phyloP scores from a whole-genome alignment of 2,888 invertebrate species.

The Ellobium chinense region DNA sequence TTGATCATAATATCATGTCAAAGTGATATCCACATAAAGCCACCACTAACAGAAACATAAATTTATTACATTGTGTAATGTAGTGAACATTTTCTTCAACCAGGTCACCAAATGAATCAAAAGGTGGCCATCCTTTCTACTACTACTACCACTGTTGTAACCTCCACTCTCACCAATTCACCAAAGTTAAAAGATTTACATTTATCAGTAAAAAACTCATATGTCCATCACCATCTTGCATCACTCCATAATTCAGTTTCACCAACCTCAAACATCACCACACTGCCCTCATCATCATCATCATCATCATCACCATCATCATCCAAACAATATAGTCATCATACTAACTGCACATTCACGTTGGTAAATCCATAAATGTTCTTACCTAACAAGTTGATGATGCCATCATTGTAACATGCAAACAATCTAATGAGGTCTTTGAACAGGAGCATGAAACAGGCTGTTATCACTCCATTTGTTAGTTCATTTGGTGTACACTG shows the following conservation, averaged over 20 bases:
- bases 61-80: no score
- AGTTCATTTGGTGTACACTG: conserved; percentile 95
- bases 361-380: background rate
- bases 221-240: no score
- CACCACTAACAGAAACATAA: no score
- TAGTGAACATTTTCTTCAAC: no score
- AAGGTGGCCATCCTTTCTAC: no score
- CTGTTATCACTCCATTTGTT: conserved; percentile 98
- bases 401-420: conserved; percentile 99
- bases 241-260: background rate
- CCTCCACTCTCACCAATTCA: no score
- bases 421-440: conserved; percentile 99
- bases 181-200: no score
- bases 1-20: no score
- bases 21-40: no score
- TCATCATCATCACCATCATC: background rate
- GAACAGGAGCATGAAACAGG: conserved; percentile 99
- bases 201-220: no score
- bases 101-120: no score
- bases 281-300: background rate
- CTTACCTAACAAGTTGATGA: conserved; percentile 94
- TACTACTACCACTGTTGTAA: no score
- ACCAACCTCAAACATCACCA: background rate
- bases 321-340: background rate
- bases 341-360: background rate